Evolutionary conservation across 1,140 invertebrate genomes (phyloP).

Genomic region (Tetragonula clypearis): DNA sequence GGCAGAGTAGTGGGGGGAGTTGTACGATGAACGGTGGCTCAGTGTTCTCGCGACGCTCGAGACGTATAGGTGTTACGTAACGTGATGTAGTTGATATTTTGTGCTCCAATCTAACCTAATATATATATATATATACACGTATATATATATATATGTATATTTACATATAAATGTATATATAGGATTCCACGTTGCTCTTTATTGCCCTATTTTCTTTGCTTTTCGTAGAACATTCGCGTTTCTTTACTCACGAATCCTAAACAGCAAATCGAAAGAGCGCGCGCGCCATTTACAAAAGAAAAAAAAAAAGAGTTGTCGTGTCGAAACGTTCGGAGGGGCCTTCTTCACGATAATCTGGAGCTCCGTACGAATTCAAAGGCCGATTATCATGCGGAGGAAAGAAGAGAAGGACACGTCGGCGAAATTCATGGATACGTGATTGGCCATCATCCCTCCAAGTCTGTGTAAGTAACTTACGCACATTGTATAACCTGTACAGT

Average conservation of each 20-base stretch:
- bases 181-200: neutral
- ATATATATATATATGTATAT: too few species aligned
- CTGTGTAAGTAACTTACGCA: neutral
- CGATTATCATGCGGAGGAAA: neutral
- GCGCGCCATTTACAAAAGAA: neutral
- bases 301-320: neutral
- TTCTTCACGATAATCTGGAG: neutral
- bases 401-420: neutral
- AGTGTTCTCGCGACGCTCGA: constrained; percentile 28
- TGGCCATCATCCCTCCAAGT: neutral
- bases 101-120: neutral
- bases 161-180: neutral
- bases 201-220: neutral
- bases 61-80: neutral
- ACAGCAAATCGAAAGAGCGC: neutral
- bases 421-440: constrained; percentile 34
- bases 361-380: neutral
- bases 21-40: constrained; percentile 12
- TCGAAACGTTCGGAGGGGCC: neutral
- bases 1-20: neutral
- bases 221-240: neutral
- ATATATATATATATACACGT: neutral
- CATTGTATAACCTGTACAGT: neutral
- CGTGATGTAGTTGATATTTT: neutral
- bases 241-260: neutral